Base-by-base conservation (phyloP, 2,113 vertebrate species). In the Sisor rabdophorus region DNA sequence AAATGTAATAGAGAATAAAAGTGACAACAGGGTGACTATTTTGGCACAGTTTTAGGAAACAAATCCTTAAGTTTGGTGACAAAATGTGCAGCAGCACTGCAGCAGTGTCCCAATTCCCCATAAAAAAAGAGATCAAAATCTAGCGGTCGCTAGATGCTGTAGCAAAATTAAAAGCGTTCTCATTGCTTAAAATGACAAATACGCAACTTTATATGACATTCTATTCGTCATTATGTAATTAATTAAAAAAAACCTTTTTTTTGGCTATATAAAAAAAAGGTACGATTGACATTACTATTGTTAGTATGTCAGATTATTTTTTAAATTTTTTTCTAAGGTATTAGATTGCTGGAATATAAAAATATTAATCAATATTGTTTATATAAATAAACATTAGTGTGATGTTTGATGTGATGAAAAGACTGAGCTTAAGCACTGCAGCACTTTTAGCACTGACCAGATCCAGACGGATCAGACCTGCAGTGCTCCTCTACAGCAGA, bases 61-160 rank as follows among this genome's bases (percentile, higher is more conserved):
- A 60, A 77, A 67, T 60, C 52, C 48, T 50, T 60, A 77, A 77
- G 73, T 69, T 67, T 78, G 32, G 50, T 75, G 55, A 28, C 24
- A 60, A 74, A 76, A 72, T 56, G 13, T 58, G 60, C 52, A 71
- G 60, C 76, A 73, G 67, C 81, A 83, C 71, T 80, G 81, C 77
- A 83, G 75, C 61, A 80, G 70, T 80, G 76, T 79, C 77, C 59
- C 71, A 63, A 74, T 74, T 56, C 77, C 73, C 73, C 60, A 59
- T 55, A 24, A 78, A 52, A 55, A 59, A 47, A 32, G 48, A 60
- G 56, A 71, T 47, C 22, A 67, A 44, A 76, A 61, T 53, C 58
- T 52, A 24, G 32, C 10, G 22, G 16, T 63, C 50, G 36, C 22
- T 28, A n/a, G 24, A 60, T 12, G 1, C 26, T 24, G 72, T 24